phyloP scores from a whole-genome alignment of 2,113 vertebrate species.

The Xyliphius kryptos region DNA sequence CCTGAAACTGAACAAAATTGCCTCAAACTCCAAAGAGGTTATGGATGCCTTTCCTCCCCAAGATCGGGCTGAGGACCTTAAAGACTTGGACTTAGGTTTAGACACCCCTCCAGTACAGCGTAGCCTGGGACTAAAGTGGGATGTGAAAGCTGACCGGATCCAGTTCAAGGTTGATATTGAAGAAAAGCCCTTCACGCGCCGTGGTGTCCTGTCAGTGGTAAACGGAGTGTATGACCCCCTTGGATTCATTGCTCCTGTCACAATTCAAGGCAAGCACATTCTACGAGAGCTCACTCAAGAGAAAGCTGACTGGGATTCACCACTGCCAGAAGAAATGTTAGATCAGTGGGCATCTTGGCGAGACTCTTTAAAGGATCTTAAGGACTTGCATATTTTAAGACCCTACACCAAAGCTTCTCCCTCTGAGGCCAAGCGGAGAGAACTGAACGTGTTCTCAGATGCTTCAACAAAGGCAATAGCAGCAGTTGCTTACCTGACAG shows the following conservation, averaged over 20 bases:
- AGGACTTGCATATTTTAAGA: too few species aligned
- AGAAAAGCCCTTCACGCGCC: background rate
- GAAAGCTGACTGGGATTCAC: too few species aligned
- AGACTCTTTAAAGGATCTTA: too few species aligned
- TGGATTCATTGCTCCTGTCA: background rate
- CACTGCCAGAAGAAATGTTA: too few species aligned
- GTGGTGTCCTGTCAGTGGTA: background rate
- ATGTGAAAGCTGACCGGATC: background rate
- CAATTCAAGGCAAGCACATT: background rate
- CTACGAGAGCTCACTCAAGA: too few species aligned
- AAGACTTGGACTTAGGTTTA: background rate
- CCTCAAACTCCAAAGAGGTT: background rate
- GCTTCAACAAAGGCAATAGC: too few species aligned
- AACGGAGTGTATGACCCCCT: background rate
- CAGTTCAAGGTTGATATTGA: too few species aligned
- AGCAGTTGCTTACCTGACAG: too few species aligned
- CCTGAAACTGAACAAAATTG: slow-evolving; percentile 7
- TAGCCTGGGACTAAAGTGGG: background rate
- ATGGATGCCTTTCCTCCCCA: background rate
- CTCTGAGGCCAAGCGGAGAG: too few species aligned
- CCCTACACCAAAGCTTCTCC: too few species aligned
- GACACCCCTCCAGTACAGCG: background rate
- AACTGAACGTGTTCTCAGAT: too few species aligned
- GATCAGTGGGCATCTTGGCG: too few species aligned
- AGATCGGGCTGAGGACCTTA: background rate